phyloP scores from a whole-genome alignment of 2,113 vertebrate species.

The Syngnathoides biaculeatus region DNA sequence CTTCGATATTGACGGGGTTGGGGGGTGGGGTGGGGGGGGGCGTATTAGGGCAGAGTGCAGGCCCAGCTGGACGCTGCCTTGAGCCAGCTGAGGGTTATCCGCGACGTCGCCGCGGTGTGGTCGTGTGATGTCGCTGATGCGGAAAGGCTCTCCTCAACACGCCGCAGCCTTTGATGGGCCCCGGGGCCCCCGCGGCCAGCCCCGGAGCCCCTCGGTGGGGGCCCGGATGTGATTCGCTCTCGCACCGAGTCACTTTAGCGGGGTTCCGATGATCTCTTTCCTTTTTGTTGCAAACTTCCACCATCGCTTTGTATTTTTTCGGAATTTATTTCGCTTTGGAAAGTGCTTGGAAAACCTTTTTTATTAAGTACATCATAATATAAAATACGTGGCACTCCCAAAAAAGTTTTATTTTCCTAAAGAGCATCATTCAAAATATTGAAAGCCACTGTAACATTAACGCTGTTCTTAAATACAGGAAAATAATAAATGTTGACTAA shows the following conservation, averaged over 20 bases:
- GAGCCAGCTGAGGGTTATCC: conserved; percentile 72
- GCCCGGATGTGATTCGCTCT: conserved; percentile 37
- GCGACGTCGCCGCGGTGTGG: conserved; percentile 54
- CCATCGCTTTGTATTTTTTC: not conserved
- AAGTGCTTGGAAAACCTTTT: not conserved
- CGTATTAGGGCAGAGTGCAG: conserved; percentile 68
- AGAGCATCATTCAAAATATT: too few relatives aligned
- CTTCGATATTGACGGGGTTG: too few relatives aligned
- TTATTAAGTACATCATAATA: not conserved
- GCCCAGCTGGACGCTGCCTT: conserved; percentile 65
- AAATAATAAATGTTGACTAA: not conserved
- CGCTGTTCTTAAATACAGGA: too few relatives aligned
- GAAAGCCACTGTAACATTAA: too few relatives aligned
- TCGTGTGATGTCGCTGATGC: conserved; percentile 76
- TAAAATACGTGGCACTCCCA: too few relatives aligned
- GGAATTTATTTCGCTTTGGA: not conserved
- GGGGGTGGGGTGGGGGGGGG: too few relatives aligned
- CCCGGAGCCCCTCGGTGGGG: conserved; percentile 33
- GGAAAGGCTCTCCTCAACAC: conserved; percentile 71
- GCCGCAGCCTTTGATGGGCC: conserved; percentile 66
- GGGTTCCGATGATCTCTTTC: not conserved
- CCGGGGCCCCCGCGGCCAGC: conserved; percentile 51
- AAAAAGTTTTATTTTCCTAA: not conserved
- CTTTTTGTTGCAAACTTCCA: not conserved
- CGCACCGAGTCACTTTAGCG: conserved; percentile 31